Evolutionary conservation across 2,888 invertebrate genomes (phyloP).

Genomic region (Amphipyra berbera): DNA sequence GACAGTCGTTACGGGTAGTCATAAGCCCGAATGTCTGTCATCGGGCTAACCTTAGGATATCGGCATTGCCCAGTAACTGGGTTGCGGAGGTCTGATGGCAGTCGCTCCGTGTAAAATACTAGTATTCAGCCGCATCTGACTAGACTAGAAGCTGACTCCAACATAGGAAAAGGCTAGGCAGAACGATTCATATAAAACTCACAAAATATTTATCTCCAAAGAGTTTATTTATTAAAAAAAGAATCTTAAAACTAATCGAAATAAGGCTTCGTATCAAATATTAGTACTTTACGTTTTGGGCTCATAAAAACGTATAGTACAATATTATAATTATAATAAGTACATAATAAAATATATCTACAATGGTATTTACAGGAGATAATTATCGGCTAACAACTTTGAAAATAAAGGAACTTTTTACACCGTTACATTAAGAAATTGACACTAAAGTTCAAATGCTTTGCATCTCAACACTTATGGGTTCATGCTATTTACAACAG

Average conservation of each 20-base stretch:
- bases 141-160: too few species aligned
- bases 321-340: constrained; percentile 61
- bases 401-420: constrained; percentile 77
- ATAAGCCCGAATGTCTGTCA: too few species aligned
- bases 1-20: too few species aligned
- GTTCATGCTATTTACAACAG: constrained; percentile 86
- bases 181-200: constrained; percentile 1
- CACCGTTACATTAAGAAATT: constrained; percentile 73
- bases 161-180: too few species aligned
- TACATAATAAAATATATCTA: constrained; percentile 58
- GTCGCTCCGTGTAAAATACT: too few species aligned
- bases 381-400: constrained; percentile 58
- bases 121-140: too few species aligned
- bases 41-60: too few species aligned
- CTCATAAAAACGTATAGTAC: constrained; percentile 85
- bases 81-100: too few species aligned
- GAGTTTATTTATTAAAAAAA: constrained; percentile 72
- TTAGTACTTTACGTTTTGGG: constrained; percentile 83
- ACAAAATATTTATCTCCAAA: constrained; percentile 28
- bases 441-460: constrained; percentile 76
- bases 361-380: constrained; percentile 57
- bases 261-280: constrained; percentile 65
- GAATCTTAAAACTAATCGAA: constrained; percentile 59
- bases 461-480: constrained; percentile 78
- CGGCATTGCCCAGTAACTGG: too few species aligned